Percentiles rank a stretch among this genome's conserved stretches.
These are phyloP conservation scores for Oryzias woworae DNA, from an alignment of 2,113 vertebrate species.

Conservation along the genomic window DNA sequence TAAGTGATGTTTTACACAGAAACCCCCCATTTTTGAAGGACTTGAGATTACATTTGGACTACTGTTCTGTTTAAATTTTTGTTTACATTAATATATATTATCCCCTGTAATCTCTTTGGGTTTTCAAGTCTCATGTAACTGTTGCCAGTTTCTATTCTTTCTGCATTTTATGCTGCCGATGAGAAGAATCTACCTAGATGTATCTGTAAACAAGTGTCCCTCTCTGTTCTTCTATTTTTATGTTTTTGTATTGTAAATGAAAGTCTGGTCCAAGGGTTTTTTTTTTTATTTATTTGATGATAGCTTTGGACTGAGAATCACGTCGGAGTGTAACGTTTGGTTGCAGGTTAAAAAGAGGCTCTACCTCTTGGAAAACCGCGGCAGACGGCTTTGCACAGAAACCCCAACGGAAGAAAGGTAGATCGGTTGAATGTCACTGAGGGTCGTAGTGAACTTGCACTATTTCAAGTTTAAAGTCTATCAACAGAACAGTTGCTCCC, in stretches of 20 bases:
- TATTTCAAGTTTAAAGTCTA: constrained; percentile 56
- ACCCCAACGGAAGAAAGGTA: constrained; percentile 52
- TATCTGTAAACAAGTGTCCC: constrained; percentile 57
- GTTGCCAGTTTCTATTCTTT: constrained; percentile 66
- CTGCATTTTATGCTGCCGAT: constrained; percentile 59
- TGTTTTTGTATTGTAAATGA: constrained; percentile 64
- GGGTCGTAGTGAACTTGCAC: constrained; percentile 71
- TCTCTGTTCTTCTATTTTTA: constrained; percentile 31
- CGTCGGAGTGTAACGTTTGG: constrained; percentile 54
- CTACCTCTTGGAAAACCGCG: constrained; percentile 37
- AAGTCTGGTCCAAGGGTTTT: constrained; percentile 64
- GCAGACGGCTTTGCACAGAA: constrained; percentile 68
- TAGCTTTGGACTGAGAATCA: constrained; percentile 74
- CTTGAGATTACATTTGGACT: constrained; percentile 33
- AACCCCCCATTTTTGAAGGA: constrained; percentile 17
- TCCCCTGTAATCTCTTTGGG: constrained; percentile 49
- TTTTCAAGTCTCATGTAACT: constrained; percentile 54
- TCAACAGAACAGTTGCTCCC: constrained; percentile 12
- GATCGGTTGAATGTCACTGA: constrained; percentile 54
- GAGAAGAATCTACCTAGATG: constrained; percentile 78
- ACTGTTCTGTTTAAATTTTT: constrained; percentile 73
- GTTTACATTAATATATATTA: constrained; percentile 79
- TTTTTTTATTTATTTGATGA: constrained; percentile 80
- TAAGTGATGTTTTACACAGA: constrained; percentile 50
- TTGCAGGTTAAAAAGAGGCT: constrained; percentile 37